phyloP scores from a whole-genome alignment of 2,797 vertebrate genomes.

The Novumbra hubbsi region DNA sequence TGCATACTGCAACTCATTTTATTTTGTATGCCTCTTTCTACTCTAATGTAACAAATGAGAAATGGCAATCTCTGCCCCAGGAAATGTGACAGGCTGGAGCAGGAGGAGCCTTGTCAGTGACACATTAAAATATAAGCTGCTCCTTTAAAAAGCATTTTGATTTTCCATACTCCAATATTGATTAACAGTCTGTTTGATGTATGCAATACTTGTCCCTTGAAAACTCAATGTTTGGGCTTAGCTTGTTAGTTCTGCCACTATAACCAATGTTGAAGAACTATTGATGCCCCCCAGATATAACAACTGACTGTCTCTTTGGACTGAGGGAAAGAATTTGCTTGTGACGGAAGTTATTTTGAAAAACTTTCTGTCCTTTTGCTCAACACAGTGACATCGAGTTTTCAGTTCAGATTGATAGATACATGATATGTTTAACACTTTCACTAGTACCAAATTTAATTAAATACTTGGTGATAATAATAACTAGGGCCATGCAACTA shows the following conservation, averaged over 20 bases:
- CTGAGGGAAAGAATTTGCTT: constrained; percentile 82
- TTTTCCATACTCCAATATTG: constrained; percentile 92
- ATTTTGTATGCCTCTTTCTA: constrained; percentile 49
- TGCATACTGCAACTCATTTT: constrained; percentile 63
- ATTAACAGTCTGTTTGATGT: constrained; percentile 94
- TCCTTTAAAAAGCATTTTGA: constrained; percentile 85
- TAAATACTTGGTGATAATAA: constrained; percentile 69
- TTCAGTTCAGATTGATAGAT: background rate
- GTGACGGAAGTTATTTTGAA: constrained; percentile 47
- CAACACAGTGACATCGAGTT: background rate
- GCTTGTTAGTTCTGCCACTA: constrained; percentile 95
- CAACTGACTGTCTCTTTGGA: constrained; percentile 86
- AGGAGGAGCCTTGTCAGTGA: constrained; percentile 53
- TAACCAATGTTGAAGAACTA: constrained; percentile 84
- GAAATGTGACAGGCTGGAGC: constrained; percentile 51
- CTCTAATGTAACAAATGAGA: constrained; percentile 73
- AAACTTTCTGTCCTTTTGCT: no score
- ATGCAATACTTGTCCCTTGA: constrained; percentile 83
- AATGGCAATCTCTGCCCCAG: constrained; percentile 65
- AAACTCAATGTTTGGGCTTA: constrained; percentile 94
- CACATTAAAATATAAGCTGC: constrained; percentile 82
- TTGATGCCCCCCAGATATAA: constrained; percentile 93
- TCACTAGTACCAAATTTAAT: constrained; percentile 66
- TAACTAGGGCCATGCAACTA: no score
- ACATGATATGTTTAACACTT: background rate